These are phyloP conservation scores for Archips crataeganus DNA, from an alignment of 2,888 invertebrate species.

Conservation along the genomic window DNA sequence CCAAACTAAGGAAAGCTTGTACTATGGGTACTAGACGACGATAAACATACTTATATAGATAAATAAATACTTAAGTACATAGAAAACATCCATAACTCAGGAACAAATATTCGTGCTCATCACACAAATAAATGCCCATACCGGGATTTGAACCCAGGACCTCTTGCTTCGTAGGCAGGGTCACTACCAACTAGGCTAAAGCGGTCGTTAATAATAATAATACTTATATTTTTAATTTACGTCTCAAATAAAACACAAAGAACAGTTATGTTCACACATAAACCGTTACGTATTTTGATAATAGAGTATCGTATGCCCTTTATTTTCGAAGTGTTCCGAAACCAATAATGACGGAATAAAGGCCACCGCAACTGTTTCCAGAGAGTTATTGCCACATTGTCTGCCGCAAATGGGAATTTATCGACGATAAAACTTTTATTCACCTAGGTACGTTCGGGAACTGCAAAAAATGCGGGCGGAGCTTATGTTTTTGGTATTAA, in stretches of 20 bases:
- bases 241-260: neutral
- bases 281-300: constrained; percentile 40
- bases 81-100: too few species aligned
- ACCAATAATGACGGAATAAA: constrained; percentile 68
- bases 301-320: constrained; percentile 47
- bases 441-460: constrained; percentile 30
- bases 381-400: constrained; percentile 61
- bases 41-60: too few species aligned
- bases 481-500: constrained; percentile 5
- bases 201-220: too few species aligned
- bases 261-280: constrained; percentile 12
- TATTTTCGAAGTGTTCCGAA: constrained; percentile 54
- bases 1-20: too few species aligned
- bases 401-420: constrained; percentile 66
- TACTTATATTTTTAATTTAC: too few species aligned
- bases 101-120: too few species aligned
- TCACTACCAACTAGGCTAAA: too few species aligned
- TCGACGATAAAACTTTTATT: constrained; percentile 65
- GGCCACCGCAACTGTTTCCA: constrained; percentile 59
- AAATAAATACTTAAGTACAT: too few species aligned
- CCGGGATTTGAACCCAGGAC: too few species aligned
- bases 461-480: constrained; percentile 25
- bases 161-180: too few species aligned
- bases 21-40: too few species aligned
- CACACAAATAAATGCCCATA: too few species aligned